phyloP scores from a whole-genome alignment of 2,797 vertebrate species.

The Microtus californicus region DNA sequence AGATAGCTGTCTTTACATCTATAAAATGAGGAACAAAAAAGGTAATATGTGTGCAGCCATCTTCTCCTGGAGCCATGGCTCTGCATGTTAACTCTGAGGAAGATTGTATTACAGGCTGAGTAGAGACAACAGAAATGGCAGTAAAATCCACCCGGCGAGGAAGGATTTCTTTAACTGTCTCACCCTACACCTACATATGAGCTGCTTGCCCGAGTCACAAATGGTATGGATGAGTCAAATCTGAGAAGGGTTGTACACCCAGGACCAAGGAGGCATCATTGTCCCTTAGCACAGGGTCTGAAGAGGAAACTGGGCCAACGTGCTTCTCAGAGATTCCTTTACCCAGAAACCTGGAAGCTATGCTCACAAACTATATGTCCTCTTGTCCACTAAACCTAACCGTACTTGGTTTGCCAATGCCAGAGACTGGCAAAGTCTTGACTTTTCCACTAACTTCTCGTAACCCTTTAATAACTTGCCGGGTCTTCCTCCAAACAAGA shows the following conservation, averaged over 20 bases:
- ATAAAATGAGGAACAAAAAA: background rate
- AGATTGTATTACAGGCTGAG: background rate
- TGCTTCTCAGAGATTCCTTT: background rate
- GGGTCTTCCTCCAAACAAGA: background rate
- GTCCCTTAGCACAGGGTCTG: background rate
- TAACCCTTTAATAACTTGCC: slow-evolving; percentile 8
- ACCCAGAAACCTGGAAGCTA: background rate
- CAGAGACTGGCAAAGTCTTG: background rate
- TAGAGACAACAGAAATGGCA: background rate
- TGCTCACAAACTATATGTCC: background rate
- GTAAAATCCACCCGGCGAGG: background rate
- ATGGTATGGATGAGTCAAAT: background rate
- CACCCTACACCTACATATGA: background rate
- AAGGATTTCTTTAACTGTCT: background rate
- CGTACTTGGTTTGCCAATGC: background rate
- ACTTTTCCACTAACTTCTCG: background rate
- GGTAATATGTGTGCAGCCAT: background rate
- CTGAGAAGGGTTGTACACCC: background rate
- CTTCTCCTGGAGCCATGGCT: background rate
- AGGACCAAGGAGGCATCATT: background rate
- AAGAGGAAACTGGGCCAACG: background rate
- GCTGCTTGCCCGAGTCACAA: background rate
- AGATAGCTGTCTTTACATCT: background rate
- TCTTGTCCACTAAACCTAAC: background rate
- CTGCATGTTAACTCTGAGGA: background rate